Evolutionary conservation across 1,140 invertebrate genomes (phyloP), one percentile per base, ranked within the genome.

Genomic region (Drosophila sechellia): DNA sequence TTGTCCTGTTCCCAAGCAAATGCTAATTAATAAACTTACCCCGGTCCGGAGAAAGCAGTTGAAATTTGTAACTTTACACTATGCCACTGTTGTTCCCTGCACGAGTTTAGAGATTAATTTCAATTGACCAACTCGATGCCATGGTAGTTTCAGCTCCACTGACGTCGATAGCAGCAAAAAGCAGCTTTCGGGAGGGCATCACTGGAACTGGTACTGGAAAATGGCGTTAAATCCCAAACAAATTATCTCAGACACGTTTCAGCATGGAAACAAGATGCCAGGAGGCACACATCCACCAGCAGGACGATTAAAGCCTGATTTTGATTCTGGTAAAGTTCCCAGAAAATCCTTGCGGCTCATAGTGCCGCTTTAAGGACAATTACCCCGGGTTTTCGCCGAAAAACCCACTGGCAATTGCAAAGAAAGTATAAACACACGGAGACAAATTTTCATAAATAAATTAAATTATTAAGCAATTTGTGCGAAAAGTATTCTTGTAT

Each of bases 21-120:
- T 64, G 70, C 63, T 85, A 85, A 86, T 85, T 85, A 85, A 87
- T 81, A 81, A 85, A 85, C 60, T 81, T 74, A 50, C 10, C 11
- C 12, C 5, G 49, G 52, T 53, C 17, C 34, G 22, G 5, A 45
- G 43, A 27, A 48, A 66, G 61, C 59, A 58, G 42, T 63, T 55
- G 42, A 43, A 72, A 52, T n/a, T n/a, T 58, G 50, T 52, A 56
- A 55, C 66, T 55, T 31, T 31, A 31, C 2, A 31, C 31, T 42
- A 39, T 13, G 53, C 40, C 57, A 48, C 42, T 48, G 39, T 4
- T 46, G 58, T 22, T 56, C 20, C 39, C 48, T 72, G 79, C 70
- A 83, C 80, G 79, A 79, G 69, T 72, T n/a, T n/a, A n/a, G n/a
- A n/a, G n/a, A n/a, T 86, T 75, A 75, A 76, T 72, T 81, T 75